Evolutionary conservation across 1,140 invertebrate genomes (phyloP).

Genomic region (Saccostrea echinata): DNA sequence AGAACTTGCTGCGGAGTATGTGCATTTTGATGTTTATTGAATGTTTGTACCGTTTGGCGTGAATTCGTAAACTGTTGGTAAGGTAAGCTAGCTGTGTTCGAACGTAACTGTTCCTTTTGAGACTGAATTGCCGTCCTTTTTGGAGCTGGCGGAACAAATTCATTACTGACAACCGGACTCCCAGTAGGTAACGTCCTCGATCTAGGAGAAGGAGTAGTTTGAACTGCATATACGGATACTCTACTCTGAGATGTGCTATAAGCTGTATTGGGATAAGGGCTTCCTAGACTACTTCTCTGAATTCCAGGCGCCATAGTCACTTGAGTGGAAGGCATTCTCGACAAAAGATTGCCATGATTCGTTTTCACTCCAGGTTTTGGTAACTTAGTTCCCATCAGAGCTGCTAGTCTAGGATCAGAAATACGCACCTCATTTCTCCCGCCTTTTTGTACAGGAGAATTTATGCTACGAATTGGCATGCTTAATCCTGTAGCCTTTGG

Average conservation of each 20-base stretch:
- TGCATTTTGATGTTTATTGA: no score
- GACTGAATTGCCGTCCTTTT: neutral
- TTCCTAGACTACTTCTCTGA: conserved; percentile 5
- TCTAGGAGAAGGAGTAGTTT: neutral
- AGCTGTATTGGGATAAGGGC: neutral
- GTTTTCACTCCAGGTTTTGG: neutral
- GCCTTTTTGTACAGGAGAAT: neutral
- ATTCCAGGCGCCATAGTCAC: conserved; percentile 13
- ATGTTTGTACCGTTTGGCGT: neutral
- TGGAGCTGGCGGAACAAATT: neutral
- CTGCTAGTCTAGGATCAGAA: neutral
- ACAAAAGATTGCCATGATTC: neutral
- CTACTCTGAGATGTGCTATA: neutral
- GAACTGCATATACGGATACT: neutral
- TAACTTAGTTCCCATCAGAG: neutral
- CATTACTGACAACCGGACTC: neutral
- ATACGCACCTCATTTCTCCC: neutral
- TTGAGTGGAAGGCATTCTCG: neutral
- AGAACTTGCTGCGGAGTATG: no score
- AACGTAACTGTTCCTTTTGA: neutral
- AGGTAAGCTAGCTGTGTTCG: neutral
- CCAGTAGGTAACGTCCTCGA: neutral
- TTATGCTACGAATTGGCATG: neutral
- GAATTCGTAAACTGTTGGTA: neutral
- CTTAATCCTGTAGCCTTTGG: neutral